Conservation (phyloP, 2,888 invertebrate species). For the Caenorhabditis plicata region DNA sequence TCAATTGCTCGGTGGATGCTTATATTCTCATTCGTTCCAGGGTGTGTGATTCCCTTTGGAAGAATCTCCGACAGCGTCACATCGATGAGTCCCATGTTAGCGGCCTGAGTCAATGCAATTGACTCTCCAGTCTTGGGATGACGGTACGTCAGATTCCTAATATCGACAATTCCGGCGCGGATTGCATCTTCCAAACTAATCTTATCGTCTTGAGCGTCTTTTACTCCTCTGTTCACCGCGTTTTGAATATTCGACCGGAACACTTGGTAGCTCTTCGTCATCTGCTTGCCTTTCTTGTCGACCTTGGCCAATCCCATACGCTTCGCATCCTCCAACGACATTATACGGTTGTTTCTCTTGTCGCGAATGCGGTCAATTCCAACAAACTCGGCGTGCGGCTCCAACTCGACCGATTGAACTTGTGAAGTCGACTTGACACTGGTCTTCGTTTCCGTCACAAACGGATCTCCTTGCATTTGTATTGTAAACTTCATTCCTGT, state of each 20-base stretch:
- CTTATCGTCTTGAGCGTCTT: constrained; percentile 77
- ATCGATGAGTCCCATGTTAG: constrained; percentile 65
- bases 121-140: constrained; percentile 53
- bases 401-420: constrained; percentile 65
- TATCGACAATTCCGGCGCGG: constrained; percentile 78
- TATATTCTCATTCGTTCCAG: constrained; percentile 61
- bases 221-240: constrained; percentile 76
- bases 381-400: constrained; percentile 65
- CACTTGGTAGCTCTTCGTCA: constrained; percentile 63
- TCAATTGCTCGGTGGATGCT: constrained; percentile 72
- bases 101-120: constrained; percentile 56
- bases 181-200: constrained; percentile 83
- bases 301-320: constrained; percentile 64
- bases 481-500: constrained; percentile 66
- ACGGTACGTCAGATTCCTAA: constrained; percentile 53
- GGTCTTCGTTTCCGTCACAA: constrained; percentile 66
- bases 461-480: constrained; percentile 65
- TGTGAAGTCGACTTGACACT: constrained; percentile 65
- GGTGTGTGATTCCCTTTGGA: constrained; percentile 63
- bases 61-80: constrained; percentile 64
- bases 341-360: constrained; percentile 59
- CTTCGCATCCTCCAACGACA: constrained; percentile 65
- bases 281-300: constrained; percentile 66
- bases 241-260: constrained; percentile 64
- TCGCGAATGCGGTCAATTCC: constrained; percentile 65